These are phyloP conservation scores for Cosmia trapezina DNA, from an alignment of 2,888 invertebrate species.

Conservation along the genomic window DNA sequence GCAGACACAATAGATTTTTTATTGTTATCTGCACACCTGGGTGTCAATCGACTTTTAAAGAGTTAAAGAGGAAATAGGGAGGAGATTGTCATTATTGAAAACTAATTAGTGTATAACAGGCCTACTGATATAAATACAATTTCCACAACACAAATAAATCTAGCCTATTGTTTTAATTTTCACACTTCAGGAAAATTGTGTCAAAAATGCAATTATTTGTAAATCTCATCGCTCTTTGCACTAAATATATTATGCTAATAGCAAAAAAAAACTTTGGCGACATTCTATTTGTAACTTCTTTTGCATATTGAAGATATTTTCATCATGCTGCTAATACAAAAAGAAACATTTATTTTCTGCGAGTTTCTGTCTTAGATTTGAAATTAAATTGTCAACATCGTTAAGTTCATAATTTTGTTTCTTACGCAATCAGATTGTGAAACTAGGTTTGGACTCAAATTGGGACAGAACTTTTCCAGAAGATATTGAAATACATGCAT, in stretches of 20 bases:
- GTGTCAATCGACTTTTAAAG: too few species aligned
- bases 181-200: not conserved
- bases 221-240: constrained; percentile 3
- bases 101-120: not conserved
- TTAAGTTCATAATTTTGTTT: constrained; percentile 31
- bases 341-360: constrained; percentile 10
- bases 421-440: constrained; percentile 20
- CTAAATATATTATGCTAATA: constrained; percentile 17
- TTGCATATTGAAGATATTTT: constrained; percentile 29
- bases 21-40: too few species aligned
- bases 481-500: not conserved
- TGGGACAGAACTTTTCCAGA: constrained; percentile 10
- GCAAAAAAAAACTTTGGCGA: constrained; percentile 17
- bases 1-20: too few species aligned
- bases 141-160: constrained; percentile 9
- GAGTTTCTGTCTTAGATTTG: constrained; percentile 12
- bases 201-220: constrained; percentile 21
- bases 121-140: not conserved
- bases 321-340: constrained; percentile 14
- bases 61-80: too few species aligned
- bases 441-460: constrained; percentile 15
- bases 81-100: not conserved
- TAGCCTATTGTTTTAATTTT: not conserved
- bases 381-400: constrained; percentile 31
- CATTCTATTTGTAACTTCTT: constrained; percentile 40